Conservation (phyloP, 2,797 vertebrate genomes). For the Peromyscus aztecus region DNA sequence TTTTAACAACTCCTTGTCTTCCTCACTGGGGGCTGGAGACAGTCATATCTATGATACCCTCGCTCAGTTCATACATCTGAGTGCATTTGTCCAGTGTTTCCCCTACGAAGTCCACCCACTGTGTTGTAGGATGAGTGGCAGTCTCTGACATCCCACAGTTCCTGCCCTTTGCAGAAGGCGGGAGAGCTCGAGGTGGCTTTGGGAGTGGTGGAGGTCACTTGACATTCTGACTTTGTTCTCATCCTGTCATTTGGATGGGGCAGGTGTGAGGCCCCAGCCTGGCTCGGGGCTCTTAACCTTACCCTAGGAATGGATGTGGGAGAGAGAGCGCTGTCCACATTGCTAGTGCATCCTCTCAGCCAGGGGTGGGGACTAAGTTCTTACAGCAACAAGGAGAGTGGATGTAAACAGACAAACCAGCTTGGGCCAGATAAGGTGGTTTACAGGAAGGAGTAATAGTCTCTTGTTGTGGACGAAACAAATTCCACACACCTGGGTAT, state of each 20-base stretch:
- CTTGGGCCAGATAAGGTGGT: neutral
- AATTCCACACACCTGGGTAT: no score
- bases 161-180: neutral
- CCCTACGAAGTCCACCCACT: neutral
- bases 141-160: neutral
- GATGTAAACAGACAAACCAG: neutral
- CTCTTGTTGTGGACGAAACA: neutral
- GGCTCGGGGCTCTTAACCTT: neutral
- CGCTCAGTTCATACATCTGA: neutral
- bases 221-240: neutral
- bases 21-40: neutral
- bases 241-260: neutral
- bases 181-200: neutral
- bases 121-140: neutral
- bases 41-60: neutral
- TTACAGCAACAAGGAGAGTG: neutral
- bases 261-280: neutral
- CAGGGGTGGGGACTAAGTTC: neutral
- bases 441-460: neutral
- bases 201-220: neutral
- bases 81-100: neutral
- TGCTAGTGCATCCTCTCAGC: neutral
- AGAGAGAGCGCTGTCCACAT: neutral
- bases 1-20: neutral
- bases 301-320: neutral